Base-by-base conservation (phyloP, 1,140 invertebrate genomes). In the Cotesia typhae region DNA sequence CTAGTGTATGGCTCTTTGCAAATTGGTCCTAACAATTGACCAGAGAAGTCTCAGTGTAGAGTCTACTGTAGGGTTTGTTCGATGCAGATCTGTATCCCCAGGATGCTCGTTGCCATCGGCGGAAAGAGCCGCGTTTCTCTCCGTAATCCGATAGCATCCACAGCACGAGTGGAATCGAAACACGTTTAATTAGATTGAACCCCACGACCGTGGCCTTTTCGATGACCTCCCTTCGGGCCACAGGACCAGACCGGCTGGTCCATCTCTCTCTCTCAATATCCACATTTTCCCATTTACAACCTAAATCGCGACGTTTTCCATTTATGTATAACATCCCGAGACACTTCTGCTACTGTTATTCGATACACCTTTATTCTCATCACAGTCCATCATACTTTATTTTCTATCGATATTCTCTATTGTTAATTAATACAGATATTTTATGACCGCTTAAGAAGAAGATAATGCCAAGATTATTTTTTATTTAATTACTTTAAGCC, bases 181-280 rank as follows among this genome's bases (percentile, higher is more conserved):
- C 71, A 72, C 71, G 64, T 67, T 72, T 72, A 72, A 72, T 72
- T 72, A 72, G 71, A 72, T 72, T 72, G 71, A 72, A 72, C 71
- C 70, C 71, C 71, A 72, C 71, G 71, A 72, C 65, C 71, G 71
- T 72, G 71, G 71, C 71, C 71, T 67, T 59, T 67, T 67, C 53
- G 41, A 72, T 72, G 71, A 72, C 71, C 71, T 66, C 66, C 67
- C 55, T 52, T 41, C 53, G 35, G 55, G 53, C 67, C 55, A 67
- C 41, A 47, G 41, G 41, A 47, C 41, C 41, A 47, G 41, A 28
- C 28, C 28, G 28, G 28, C 28, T 28, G 47, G 64, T 35, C 52
- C 52, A 53, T n/a, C 35, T 47, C 28, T 37, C 60, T 38, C 28
- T 28, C 12, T 35, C 35, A 17, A 37, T 51, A 51, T 51, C 41